Evolutionary conservation across 2,113 vertebrate species (phyloP).

Genomic region (Ranitomeya variabilis): DNA sequence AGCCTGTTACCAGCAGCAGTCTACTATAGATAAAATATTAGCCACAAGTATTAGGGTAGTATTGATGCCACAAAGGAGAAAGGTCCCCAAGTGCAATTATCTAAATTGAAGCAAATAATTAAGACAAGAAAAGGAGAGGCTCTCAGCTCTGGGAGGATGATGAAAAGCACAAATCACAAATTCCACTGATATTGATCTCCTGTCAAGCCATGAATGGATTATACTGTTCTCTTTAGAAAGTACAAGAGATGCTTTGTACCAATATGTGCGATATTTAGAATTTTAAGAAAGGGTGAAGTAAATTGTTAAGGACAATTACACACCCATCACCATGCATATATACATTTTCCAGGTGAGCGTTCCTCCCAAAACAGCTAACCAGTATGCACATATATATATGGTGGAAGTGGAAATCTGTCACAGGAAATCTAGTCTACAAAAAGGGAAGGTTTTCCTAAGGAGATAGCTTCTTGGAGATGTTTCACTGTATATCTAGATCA

Average conservation of each 20-base stretch:
- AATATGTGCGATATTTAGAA: neutral
- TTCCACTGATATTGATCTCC: constrained; percentile 22
- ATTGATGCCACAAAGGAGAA: neutral
- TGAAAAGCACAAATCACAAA: neutral
- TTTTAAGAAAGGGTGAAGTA: neutral
- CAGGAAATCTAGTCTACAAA: too few relatives aligned
- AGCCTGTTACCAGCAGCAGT: neutral
- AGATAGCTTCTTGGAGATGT: too few relatives aligned
- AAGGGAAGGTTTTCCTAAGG: too few relatives aligned
- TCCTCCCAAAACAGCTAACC: too few relatives aligned
- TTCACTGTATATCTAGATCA: too few relatives aligned
- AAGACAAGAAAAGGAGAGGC: neutral
- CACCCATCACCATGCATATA: neutral
- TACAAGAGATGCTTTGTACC: neutral
- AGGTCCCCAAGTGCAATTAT: neutral
- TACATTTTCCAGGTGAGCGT: neutral
- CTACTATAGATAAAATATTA: neutral
- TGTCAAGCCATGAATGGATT: neutral
- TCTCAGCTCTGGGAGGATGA: neutral
- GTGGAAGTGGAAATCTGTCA: too few relatives aligned
- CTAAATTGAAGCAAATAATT: constrained; percentile 10
- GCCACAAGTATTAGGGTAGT: neutral
- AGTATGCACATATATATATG: too few relatives aligned
- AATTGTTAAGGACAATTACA: neutral
- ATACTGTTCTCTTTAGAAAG: neutral